A percentile compares a stretch with the other conserved stretches of the same genome.
phyloP scores from a whole-genome alignment of 2,797 vertebrate species.

The Acipenser oxyrinchus region DNA sequence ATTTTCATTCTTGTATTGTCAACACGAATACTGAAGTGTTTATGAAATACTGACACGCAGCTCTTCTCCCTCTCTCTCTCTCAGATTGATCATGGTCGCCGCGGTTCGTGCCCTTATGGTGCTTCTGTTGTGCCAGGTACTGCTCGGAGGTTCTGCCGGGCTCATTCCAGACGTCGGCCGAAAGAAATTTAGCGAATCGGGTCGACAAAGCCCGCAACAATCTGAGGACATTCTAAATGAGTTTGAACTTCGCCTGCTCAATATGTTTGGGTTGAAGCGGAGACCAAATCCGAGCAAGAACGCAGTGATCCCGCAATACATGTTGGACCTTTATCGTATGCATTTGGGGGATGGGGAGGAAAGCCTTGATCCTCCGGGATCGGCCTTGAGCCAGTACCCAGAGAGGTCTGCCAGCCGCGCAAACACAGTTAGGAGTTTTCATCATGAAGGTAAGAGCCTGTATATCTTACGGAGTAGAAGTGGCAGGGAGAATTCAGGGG shows the following conservation, averaged over 20 bases:
- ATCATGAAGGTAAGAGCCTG: conserved; percentile 83
- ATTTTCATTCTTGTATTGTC: no score
- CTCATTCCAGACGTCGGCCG: conserved; percentile 88
- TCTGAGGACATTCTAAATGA: conserved; percentile 81
- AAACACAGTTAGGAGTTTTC: conserved; percentile 95
- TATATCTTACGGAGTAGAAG: no score
- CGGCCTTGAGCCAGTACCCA: conserved; percentile 68
- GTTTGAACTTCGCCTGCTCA: conserved; percentile 88
- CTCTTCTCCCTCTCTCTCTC: conserved; percentile 37
- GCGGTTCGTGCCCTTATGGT: conserved; percentile 89
- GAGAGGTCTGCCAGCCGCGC: conserved; percentile 84
- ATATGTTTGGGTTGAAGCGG: conserved; percentile 90
- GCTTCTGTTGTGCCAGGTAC: conserved; percentile 92
- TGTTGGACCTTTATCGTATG: conserved; percentile 91
- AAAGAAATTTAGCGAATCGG: conserved; percentile 74
- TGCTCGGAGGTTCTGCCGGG: conserved; percentile 85
- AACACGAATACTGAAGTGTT: no score
- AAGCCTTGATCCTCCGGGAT: conserved; percentile 59
- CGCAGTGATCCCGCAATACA: conserved; percentile 87
- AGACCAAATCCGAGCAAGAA: conserved; percentile 83
- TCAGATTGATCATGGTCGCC: conserved; percentile 97
- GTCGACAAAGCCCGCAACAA: conserved; percentile 70
- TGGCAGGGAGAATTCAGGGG: no score
- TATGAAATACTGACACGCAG: conserved; percentile 42
- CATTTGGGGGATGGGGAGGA: conserved; percentile 76